These are phyloP conservation scores for Iselma pallidipennis DNA, from an alignment of 2,888 invertebrate genomes.

Conservation along the genomic window DNA sequence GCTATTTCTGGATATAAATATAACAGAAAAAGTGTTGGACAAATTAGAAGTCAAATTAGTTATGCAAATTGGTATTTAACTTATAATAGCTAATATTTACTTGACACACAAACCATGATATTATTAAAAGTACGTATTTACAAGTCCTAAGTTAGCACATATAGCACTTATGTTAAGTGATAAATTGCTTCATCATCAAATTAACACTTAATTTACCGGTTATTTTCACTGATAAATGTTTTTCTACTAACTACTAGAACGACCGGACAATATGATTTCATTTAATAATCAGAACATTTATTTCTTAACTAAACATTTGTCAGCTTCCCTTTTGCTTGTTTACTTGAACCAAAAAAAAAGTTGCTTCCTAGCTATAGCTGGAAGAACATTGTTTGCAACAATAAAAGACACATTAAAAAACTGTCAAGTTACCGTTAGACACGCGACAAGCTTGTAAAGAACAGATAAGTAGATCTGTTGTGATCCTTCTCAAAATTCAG, in stretches of 20 bases:
- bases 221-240: constrained; percentile 1
- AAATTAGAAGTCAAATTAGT: not conserved
- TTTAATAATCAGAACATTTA: not conserved
- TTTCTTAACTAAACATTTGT: not conserved
- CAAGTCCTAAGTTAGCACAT: not conserved
- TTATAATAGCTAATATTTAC: not conserved
- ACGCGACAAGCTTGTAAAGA: constrained; percentile 32
- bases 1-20: too few relatives aligned
- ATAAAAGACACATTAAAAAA: constrained; percentile 15
- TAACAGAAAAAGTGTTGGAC: too few relatives aligned
- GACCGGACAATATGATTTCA: constrained; percentile 3
- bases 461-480: constrained; percentile 28
- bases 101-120: constrained; percentile 8
- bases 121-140: not conserved
- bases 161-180: constrained; percentile 11
- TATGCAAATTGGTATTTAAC: constrained; percentile 6
- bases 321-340: not conserved
- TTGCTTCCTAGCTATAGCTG: not conserved
- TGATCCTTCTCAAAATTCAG: constrained; percentile 28
- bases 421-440: constrained; percentile 25
- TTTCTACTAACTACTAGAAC: not conserved
- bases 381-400: constrained; percentile 8
- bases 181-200: constrained; percentile 12
- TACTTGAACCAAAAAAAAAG: not conserved
- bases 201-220: constrained; percentile 8